Conservation (phyloP, 2,113 vertebrate genomes). For the Sander vitreus region DNA sequence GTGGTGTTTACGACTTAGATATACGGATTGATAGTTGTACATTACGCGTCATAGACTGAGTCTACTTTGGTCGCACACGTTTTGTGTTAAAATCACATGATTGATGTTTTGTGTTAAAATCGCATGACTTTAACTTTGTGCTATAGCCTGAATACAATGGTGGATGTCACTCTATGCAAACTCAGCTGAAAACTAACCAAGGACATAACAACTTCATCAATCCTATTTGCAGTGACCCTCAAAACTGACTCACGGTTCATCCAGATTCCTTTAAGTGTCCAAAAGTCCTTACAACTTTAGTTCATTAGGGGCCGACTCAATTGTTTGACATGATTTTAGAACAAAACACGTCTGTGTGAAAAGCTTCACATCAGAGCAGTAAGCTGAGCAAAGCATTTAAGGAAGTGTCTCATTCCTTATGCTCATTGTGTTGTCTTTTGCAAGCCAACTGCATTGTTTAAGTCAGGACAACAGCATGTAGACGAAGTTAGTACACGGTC, state of each 20-base stretch:
- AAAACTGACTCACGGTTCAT: background rate
- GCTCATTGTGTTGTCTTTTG: background rate
- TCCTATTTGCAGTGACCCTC: background rate
- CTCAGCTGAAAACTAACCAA: background rate
- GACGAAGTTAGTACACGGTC: conserved; percentile 24
- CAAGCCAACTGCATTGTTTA: background rate
- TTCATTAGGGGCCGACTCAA: background rate
- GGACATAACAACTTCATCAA: background rate
- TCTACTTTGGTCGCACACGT: background rate
- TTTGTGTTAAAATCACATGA: no score
- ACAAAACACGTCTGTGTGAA: background rate
- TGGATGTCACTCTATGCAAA: background rate
- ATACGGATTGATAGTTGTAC: background rate
- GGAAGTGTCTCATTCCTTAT: background rate
- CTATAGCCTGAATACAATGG: background rate
- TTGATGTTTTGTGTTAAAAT: no score
- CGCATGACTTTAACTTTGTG: background rate
- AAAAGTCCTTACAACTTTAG: background rate
- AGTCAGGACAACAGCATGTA: conserved; percentile 12
- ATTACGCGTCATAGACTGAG: background rate
- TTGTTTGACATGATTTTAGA: background rate
- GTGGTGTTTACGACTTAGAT: background rate
- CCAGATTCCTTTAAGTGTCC: background rate
- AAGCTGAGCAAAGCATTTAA: background rate
- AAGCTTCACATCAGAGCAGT: background rate